Conservation (phyloP, 2,797 vertebrate genomes). For the Galagoides demidoff region DNA sequence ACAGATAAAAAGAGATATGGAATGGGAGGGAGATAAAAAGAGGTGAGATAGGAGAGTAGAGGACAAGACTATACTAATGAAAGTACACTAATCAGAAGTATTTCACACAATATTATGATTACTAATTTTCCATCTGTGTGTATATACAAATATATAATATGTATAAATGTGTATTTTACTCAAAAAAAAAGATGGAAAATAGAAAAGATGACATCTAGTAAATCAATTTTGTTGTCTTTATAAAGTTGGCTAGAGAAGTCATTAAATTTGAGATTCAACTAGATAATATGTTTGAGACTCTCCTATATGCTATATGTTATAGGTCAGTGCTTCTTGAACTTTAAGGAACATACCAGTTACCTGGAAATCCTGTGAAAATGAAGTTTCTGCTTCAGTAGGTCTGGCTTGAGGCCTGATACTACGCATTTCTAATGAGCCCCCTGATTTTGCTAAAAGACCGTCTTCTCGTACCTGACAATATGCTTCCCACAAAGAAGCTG, state of each 20-base stretch:
- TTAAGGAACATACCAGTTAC: neutral
- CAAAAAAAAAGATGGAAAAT: slow-evolving; percentile 12
- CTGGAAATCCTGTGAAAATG: slow-evolving; percentile 12
- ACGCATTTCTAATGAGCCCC: slow-evolving; percentile 11
- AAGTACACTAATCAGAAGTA: neutral
- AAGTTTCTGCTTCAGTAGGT: neutral
- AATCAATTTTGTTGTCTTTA: slow-evolving; percentile 43
- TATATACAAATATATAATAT: too few relatives aligned
- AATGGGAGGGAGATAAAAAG: neutral
- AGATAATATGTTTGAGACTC: neutral
- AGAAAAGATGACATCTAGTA: neutral
- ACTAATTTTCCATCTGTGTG: neutral
- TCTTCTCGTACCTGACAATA: neutral
- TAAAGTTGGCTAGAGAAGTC: neutral
- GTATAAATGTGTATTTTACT: neutral
- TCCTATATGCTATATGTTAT: neutral
- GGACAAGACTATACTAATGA: neutral
- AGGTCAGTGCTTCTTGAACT: neutral
- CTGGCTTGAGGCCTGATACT: neutral
- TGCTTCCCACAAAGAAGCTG: neutral
- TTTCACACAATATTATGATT: neutral
- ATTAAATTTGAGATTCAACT: slow-evolving; percentile 28
- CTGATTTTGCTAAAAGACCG: neutral
- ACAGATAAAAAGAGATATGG: neutral
- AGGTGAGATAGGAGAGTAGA: neutral